Base-by-base conservation (phyloP, 2,888 invertebrate genomes). In the Linnaemya tessellans region DNA sequence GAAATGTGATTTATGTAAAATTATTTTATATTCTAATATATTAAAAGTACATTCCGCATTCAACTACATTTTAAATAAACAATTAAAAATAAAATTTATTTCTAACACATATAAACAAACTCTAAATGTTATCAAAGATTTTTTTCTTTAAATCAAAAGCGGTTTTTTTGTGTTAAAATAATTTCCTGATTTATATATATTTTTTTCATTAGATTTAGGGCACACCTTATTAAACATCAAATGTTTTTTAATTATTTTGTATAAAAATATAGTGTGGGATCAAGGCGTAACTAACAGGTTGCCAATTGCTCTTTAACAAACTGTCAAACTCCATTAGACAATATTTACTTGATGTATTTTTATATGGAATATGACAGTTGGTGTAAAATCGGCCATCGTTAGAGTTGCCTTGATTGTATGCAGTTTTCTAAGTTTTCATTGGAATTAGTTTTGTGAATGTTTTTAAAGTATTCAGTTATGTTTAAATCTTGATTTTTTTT, bases 11-110 rank as follows among this genome's bases (percentile, higher is more conserved):
- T 68, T 70, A 67, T 30, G 4, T 49, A 58, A 58, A 49, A 74
- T 15, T 49, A 51, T 41, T 38, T 22, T 9, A 38, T 25, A 64
- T 51, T 20, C 35, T 49, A 75, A 54, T 8, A 54, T 56, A 70
- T 18, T 51, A 67, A 60, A 67, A 73, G 11, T 62, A 56, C 73
- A 82, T 77, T 73, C 73, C 1, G 43, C 84, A 84, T 84, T 49
- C 84, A 54, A 78, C 78, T 71, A 77, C 41, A 67, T 38, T 64
- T 35, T 43, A 46, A 46, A 56, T 41, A 56, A 56, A 25, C n/a
- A 62, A 25, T 38, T 51, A 51, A 11, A 64, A 49, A 7, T 43
- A 38, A 25, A 49, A 30, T 7, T 62, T 62, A 43, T 30, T 73
- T 73, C 20, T 10, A 73, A 60, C 13, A 73, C 30, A 58, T 25